Conservation (phyloP, 1,140 invertebrate genomes). For the Bombus cullumanus region DNA sequence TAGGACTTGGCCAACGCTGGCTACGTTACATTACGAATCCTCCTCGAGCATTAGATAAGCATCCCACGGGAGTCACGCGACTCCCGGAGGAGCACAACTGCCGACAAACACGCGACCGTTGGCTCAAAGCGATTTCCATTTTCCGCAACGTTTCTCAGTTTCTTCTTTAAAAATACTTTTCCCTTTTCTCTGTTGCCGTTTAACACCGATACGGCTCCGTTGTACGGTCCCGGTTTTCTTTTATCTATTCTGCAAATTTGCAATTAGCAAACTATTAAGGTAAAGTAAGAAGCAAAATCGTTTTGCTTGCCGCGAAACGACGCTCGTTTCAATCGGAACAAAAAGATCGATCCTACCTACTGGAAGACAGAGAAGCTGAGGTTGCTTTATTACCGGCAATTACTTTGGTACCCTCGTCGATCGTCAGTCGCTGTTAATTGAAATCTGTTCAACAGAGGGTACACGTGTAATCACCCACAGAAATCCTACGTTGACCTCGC, state of each 20-base stretch:
- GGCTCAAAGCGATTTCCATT: not conserved
- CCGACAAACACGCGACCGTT: slow-evolving; percentile 52
- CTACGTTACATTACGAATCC: slow-evolving; percentile 50
- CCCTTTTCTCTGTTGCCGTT: not conserved
- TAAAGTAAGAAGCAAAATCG: slow-evolving; percentile 21
- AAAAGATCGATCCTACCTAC: slow-evolving; percentile 22
- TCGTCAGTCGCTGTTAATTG: slow-evolving; percentile 44
- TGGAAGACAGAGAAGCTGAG: slow-evolving; percentile 6
- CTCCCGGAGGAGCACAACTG: slow-evolving; percentile 41
- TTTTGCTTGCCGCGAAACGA: slow-evolving; percentile 2
- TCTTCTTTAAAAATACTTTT: not conserved
- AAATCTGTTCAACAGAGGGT: slow-evolving; percentile 41
- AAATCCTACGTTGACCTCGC: slow-evolving; percentile 23
- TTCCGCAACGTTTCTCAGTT: not conserved
- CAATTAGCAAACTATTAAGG: not conserved
- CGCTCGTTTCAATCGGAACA: not conserved
- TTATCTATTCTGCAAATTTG: not conserved
- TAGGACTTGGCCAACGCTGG: not conserved
- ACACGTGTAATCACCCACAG: slow-evolving; percentile 34
- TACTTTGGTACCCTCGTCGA: slow-evolving; percentile 19
- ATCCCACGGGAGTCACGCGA: slow-evolving; percentile 57
- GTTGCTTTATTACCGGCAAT: slow-evolving; percentile 43
- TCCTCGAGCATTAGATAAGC: slow-evolving; percentile 46
- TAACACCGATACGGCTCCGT: not conserved
- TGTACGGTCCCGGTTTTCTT: not conserved